A percentile compares a stretch with the other conserved stretches of the same genome.
These are phyloP conservation scores for Ptychobarbus kaznakovi DNA, from an alignment of 2,797 vertebrate genomes.

Conservation along the genomic window DNA sequence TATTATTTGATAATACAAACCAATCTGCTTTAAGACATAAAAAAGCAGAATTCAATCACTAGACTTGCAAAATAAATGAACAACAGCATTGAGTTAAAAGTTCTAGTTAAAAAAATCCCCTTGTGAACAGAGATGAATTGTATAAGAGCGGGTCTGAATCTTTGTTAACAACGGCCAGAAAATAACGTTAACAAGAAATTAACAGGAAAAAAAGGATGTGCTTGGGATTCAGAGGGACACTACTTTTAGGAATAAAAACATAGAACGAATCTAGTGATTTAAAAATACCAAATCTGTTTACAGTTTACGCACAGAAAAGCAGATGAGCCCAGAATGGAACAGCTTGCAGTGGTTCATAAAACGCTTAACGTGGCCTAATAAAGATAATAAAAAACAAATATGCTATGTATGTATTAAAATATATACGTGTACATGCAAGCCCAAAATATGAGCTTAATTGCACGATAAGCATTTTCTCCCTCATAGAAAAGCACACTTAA, in stretches of 20 bases:
- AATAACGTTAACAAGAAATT: slow-evolving; percentile 6
- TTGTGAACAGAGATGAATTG: neutral
- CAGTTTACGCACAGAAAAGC: too few species aligned
- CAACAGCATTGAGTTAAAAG: neutral
- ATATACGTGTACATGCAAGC: too few species aligned
- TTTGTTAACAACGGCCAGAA: neutral
- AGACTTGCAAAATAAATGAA: neutral
- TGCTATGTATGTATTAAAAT: too few species aligned
- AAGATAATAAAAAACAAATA: too few species aligned
- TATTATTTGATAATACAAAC: neutral
- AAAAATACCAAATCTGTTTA: too few species aligned
- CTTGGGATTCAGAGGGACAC: neutral
- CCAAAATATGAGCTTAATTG: too few species aligned
- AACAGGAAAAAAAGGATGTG: neutral
- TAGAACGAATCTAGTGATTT: too few species aligned
- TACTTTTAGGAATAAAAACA: slow-evolving; percentile 22
- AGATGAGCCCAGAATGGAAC: too few species aligned
- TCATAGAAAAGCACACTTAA: too few species aligned
- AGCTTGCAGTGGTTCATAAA: too few species aligned
- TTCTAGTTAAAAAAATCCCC: neutral
- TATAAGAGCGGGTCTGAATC: slow-evolving; percentile 2
- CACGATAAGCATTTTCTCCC: too few species aligned
- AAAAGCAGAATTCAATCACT: neutral
- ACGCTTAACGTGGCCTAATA: too few species aligned
- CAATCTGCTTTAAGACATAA: neutral